These are phyloP conservation scores for Elaeidobius kamerunicus DNA, from an alignment of 2,888 invertebrate genomes.

Conservation along the genomic window DNA sequence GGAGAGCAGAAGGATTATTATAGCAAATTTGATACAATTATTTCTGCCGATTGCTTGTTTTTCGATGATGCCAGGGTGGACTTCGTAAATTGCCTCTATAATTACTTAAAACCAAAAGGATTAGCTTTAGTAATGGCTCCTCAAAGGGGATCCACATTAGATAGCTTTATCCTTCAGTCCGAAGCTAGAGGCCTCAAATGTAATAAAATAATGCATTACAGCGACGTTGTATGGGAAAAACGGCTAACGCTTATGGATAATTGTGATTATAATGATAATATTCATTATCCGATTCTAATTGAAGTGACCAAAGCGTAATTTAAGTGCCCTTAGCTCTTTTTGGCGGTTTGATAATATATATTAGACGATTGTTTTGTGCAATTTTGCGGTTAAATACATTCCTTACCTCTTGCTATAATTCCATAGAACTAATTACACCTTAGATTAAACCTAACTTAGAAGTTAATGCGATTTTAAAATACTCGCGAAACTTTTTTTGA, in stretches of 20 bases:
- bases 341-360: conserved; percentile 28
- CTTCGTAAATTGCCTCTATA: conserved; percentile 65
- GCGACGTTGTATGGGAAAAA: conserved; percentile 65
- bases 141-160: conserved; percentile 66
- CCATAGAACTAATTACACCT: too few species aligned
- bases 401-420: neutral
- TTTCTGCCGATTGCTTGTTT: conserved; percentile 78
- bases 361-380: conserved; percentile 28
- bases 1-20: conserved; percentile 31
- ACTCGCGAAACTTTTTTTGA: too few species aligned
- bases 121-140: conserved; percentile 75
- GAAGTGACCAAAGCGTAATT: conserved; percentile 54
- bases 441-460: too few species aligned
- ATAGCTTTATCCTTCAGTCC: conserved; percentile 64
- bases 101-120: conserved; percentile 59
- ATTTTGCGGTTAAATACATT: conserved; percentile 9
- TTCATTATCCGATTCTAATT: conserved; percentile 69
- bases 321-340: conserved; percentile 47
- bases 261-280: conserved; percentile 63
- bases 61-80: conserved; percentile 70
- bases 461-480: too few species aligned
- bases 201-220: conserved; percentile 59
- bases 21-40: conserved; percentile 63
- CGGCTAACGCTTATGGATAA: conserved; percentile 60
- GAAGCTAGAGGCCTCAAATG: conserved; percentile 57